Base-by-base conservation (phyloP, 2,113 vertebrate species). In the Rhabdomys dilectus region DNA sequence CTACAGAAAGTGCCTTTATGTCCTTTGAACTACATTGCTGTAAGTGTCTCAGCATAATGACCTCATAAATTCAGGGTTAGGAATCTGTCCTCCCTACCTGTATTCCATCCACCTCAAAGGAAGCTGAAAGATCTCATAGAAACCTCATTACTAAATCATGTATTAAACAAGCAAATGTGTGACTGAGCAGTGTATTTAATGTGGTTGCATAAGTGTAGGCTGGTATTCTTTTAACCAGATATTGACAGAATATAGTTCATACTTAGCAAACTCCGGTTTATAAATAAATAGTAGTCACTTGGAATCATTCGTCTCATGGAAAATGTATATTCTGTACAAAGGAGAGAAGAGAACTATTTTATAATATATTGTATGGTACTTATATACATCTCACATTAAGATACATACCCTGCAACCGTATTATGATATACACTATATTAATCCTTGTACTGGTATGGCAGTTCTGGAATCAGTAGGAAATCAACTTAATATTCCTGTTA, bases 1-100 rank as follows among this genome's bases (percentile, higher is more conserved):
- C 62, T 1, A 7, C 42, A 87, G 80, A 91, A 81, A 75, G 58
- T 36, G 45, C 73, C 72, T 93, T 84, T 72, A 89, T 72, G 51
- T 81, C 45, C 58, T 93, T 96, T 93, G 80, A 91, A 94, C 60
- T 89, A n/a, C 4, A 29, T 66, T 78, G 48, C 45, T 97, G 29
- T 92, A 86, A 86, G 68, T 62, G 51, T 91, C 42, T 91, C 58
- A 58, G n/a, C n/a, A 39, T 39, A 91, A 89, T 31, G 34, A 64
- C 39, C 45, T 94, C 75, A 91, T 91, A 72, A 89, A 88, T 93
- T 95, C 53, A 89, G 34, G 16, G 26, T 78, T 87, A 84, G 24
- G 3, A 81, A 34, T 72, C 80, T 39, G 3, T 45, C 58, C 42
- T 73, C 72, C 90, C 66, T 91, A 7, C 53, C 84, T 39, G 80